Percentiles rank a stretch among this genome's conserved stretches.
phyloP scores from a whole-genome alignment of 2,113 vertebrate species.

The Entelurus aequoreus region DNA sequence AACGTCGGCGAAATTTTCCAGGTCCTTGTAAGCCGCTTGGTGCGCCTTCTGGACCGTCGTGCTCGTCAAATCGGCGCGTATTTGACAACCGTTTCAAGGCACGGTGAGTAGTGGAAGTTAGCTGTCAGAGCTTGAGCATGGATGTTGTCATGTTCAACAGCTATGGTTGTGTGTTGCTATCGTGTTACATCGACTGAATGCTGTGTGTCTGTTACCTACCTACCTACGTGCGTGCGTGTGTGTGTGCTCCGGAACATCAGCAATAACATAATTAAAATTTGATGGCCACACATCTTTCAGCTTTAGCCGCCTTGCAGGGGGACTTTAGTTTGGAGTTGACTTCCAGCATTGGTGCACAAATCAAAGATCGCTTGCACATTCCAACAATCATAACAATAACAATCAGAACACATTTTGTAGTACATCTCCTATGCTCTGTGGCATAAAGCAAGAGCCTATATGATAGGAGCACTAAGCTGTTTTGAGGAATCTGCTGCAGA shows the following conservation, averaged over 20 bases:
- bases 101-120: slow-evolving; percentile 62
- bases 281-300: slow-evolving; percentile 34
- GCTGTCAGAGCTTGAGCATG: slow-evolving; percentile 23
- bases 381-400: neutral
- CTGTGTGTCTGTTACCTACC: too few relatives aligned
- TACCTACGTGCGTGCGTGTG: slow-evolving; percentile 2
- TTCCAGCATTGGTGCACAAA: neutral
- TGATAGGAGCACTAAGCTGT: too few relatives aligned
- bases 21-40: slow-evolving; percentile 11
- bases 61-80: slow-evolving; percentile 15
- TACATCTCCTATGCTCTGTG: neutral
- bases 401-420: too few relatives aligned
- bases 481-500: too few relatives aligned
- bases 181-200: too few relatives aligned
- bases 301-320: slow-evolving; percentile 17
- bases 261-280: slow-evolving; percentile 31
- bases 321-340: slow-evolving; percentile 2
- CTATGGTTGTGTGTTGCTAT: slow-evolving; percentile 1
- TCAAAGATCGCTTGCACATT: slow-evolving; percentile 1
- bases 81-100: slow-evolving; percentile 46
- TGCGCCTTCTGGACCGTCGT: slow-evolving; percentile 21
- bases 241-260: slow-evolving; percentile 1
- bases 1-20: slow-evolving; percentile 9
- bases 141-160: slow-evolving; percentile 30
- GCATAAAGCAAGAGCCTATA: too few relatives aligned